Base-by-base conservation (phyloP, 2,113 vertebrate species). In the Empidonax alnorum region DNA sequence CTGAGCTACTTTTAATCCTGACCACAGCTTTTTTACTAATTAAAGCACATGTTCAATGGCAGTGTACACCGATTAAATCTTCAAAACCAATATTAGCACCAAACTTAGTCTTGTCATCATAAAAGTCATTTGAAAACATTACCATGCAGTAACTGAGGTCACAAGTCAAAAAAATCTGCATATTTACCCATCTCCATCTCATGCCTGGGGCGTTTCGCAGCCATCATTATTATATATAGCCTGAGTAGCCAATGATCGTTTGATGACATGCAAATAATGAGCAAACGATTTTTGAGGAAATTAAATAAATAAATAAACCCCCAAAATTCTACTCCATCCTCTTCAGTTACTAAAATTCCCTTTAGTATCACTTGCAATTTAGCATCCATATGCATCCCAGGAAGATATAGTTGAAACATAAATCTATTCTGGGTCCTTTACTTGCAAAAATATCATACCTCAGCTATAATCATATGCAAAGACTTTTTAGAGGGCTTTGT, bases 381-480 rank as follows among this genome's bases (percentile, higher is more conserved):
- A 89, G 90, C 84, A 96, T 97, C 96, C 95, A 96, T 96, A 94
- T 97, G 94, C 94, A 94, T 95, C 92, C 90, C 90, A 81, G 94
- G 84, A 95, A 89, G 88, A 94, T 92, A 91, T n/a, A 95, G 91
- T 96, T 94, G 95, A 97, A 97, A 77, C 86, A 94, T 97, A 96
- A 96, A 97, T 96, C 93, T 97, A 90, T 97, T 94, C 92, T 97
- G 89, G 94, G 95, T 95, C 91, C 94, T 93, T 96, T 95, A 90
- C 94, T 97, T 97, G 90, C 93, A 97, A 96, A 97, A 96, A 95
- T 97, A 97, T 91, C 94, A 89, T 97, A 94, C 90, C 94, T 97
- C 91, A 95, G 91, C 95, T 94, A 89, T 94, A 97, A 96, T 97
- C 91, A 96, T 94, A 97, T 96, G 96, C 95, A 97, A 95, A 97